phyloP scores from a whole-genome alignment of 2,113 vertebrate species.

The Aegypius monachus region DNA sequence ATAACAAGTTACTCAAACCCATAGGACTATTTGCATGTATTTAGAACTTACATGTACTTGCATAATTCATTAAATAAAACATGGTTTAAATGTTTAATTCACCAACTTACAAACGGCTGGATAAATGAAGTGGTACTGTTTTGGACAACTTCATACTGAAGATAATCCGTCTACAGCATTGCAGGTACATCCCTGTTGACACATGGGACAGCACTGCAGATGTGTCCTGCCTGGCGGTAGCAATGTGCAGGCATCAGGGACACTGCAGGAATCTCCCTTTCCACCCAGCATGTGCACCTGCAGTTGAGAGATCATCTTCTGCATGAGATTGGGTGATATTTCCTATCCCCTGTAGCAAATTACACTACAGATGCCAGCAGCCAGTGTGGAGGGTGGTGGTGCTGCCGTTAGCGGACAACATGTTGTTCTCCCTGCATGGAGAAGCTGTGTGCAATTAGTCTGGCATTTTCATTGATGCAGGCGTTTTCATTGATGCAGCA shows the following conservation, averaged over 20 bases:
- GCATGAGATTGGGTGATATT: not conserved
- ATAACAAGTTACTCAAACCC: not conserved
- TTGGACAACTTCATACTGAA: not conserved
- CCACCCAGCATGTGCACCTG: not conserved
- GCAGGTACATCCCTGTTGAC: fast-evolving
- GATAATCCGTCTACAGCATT: not conserved
- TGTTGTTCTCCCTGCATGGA: not conserved
- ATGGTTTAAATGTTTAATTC: constrained; percentile 27
- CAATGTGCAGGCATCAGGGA: not conserved
- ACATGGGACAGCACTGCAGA: not conserved
- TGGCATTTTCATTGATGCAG: not conserved
- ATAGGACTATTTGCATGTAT: not conserved
- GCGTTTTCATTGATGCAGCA: not conserved
- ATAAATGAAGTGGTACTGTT: not conserved
- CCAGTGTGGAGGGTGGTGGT: not conserved
- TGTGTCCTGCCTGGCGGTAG: not conserved
- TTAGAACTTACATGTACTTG: not conserved
- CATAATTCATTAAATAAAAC: constrained; percentile 39
- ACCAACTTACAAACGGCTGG: not conserved
- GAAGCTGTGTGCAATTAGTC: not conserved
- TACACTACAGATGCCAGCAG: not conserved
- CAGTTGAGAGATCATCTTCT: not conserved
- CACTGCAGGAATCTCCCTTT: not conserved
- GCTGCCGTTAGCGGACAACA: fast-evolving
- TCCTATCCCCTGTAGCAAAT: not conserved